These are phyloP conservation scores for Drosophila lini DNA, from an alignment of 1,140 invertebrate genomes.

Conservation along the genomic window DNA sequence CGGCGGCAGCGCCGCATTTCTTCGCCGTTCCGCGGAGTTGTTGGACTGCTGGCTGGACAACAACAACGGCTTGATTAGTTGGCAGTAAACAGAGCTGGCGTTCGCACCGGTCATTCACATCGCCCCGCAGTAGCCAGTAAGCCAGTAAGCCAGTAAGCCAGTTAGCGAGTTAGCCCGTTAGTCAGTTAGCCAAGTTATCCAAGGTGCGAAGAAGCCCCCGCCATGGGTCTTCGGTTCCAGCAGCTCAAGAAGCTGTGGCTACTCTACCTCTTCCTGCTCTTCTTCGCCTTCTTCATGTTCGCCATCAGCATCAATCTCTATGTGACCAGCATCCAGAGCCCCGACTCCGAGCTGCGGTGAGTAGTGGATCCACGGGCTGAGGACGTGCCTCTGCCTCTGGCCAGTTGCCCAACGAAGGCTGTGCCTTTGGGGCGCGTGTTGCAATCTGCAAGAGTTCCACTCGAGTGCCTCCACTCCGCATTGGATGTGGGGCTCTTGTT, in stretches of 20 bases:
- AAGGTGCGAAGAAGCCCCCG: constrained; percentile 24
- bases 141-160: background rate
- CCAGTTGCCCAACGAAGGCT: constrained; percentile 58
- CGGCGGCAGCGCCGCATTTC: constrained; percentile 21
- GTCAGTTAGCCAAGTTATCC: background rate
- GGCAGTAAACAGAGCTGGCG: constrained; percentile 53
- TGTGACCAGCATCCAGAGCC: constrained; percentile 76
- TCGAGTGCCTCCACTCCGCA: constrained; percentile 68
- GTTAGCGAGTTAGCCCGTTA: background rate
- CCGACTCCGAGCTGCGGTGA: constrained; percentile 57
- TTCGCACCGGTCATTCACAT: constrained; percentile 49
- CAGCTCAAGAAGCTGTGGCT: constrained; percentile 82
- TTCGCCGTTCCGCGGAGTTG: constrained; percentile 19
- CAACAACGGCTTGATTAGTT: constrained; percentile 56
- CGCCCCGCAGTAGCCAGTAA: constrained; percentile 6
- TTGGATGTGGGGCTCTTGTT: constrained; percentile 51
- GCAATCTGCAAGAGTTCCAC: constrained; percentile 68
- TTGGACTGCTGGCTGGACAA: constrained; percentile 22
- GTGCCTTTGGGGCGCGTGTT: constrained; percentile 49
- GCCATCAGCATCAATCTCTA: constrained; percentile 83
- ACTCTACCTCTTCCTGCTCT: constrained; percentile 78
- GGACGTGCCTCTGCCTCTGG: constrained; percentile 12
- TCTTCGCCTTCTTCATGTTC: constrained; percentile 84
- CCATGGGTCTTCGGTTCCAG: constrained; percentile 79
- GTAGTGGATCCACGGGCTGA: constrained; percentile 39